Percentiles rank a stretch among this genome's conserved stretches.
Conservation (phyloP, 1,140 invertebrate genomes). For the Colletes latitarsis region DNA sequence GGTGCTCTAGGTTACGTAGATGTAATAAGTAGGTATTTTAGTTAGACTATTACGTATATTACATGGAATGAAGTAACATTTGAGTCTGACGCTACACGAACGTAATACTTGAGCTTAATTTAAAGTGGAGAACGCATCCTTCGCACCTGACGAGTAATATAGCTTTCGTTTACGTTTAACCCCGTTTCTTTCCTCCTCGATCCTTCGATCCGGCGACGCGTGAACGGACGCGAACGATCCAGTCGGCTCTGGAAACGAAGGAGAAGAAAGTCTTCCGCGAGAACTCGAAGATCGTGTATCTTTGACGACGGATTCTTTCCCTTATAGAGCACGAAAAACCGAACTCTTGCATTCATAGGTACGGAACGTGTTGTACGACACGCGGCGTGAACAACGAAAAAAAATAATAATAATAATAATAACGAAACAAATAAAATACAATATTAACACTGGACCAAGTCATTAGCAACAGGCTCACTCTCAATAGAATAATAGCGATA, state of each 20-base stretch:
- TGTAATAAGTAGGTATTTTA: constrained; percentile 80
- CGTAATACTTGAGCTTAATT: constrained; percentile 81
- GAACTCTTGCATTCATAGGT: constrained; percentile 70
- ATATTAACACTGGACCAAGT: constrained; percentile 81
- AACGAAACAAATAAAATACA: constrained; percentile 82
- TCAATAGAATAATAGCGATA: constrained; percentile 75
- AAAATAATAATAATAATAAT: constrained; percentile 80
- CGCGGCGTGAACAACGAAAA: constrained; percentile 80
- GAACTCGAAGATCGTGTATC: not conserved
- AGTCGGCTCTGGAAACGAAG: constrained; percentile 19
- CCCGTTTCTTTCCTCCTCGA: not conserved
- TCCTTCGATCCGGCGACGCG: not conserved
- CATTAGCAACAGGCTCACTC: constrained; percentile 78
- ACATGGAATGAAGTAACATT: constrained; percentile 82
- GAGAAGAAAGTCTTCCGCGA: constrained; percentile 3
- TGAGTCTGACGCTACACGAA: constrained; percentile 78
- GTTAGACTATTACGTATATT: constrained; percentile 81
- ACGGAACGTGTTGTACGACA: constrained; percentile 78
- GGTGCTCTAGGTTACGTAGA: constrained; percentile 81
- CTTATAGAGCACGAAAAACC: constrained; percentile 44
- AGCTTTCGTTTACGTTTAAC: constrained; percentile 40
- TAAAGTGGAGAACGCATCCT: constrained; percentile 69
- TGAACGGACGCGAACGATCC: constrained; percentile 13
- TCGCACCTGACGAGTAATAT: constrained; percentile 67
- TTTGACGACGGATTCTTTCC: not conserved